Evolutionary conservation across 2,888 invertebrate species (phyloP), one percentile per base, ranked within the genome.

Genomic region (Scelioninae gen. 2): DNA sequence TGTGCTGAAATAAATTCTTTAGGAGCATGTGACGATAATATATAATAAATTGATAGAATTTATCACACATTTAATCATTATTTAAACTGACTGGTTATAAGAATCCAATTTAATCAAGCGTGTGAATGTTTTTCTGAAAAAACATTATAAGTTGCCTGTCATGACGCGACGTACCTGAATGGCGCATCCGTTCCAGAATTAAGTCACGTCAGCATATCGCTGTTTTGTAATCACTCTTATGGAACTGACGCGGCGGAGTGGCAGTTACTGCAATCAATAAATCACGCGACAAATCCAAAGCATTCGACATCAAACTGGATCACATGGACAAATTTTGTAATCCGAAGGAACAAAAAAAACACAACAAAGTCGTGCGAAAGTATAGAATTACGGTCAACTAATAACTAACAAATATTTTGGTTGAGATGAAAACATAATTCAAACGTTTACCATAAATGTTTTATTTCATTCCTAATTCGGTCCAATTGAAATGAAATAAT

Each of bases 161-260:
- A 61, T 53, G 28, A 45, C 16, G 19, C 22, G 55, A 48, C 55
- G 7, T 48, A 61, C 25, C 16, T 53, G 19, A 53, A 19, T 61
- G 13, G 61, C 25, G 48, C 48, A 65, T 48, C 57, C 55, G 48
- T 57, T 64, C 35, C 31, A 58, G 55, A 57, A 71, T 71, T 64
- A 71, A 71, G 70, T 50, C 70, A 64, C 53, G 64, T 71, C 70
- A 70, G 46, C 57, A 64, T 71, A 71, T 71, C 64, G 50, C 55
- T 57, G 57, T 57, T 55, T 71, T 71, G 70, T 71, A 71, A 71
- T 71, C 70, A 71, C 63, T 71, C 70, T 64, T 50, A 52, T 58
- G 64, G 64, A 64, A 55, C 57, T 70, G 64, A 58, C 58, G 28
- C 39, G 43, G 48, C 33, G 35, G 58, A 64, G 50, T 71, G 70